Evolutionary conservation across 2,888 invertebrate species (phyloP).

Genomic region (Tetheella fluctuosa): DNA sequence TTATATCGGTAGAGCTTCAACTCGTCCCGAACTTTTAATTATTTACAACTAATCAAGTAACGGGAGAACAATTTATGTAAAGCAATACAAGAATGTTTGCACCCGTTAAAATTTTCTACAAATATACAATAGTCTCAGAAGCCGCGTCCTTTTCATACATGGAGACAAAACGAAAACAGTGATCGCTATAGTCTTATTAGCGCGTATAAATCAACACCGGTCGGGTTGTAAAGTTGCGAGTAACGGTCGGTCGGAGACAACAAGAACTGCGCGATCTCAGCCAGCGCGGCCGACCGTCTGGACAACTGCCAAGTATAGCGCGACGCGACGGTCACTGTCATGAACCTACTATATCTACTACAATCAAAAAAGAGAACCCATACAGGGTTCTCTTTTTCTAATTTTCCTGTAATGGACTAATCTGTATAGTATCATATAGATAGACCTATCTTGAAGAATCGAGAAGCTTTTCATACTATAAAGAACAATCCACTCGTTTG

Average conservation of each 20-base stretch:
- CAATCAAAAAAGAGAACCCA: too few relatives aligned
- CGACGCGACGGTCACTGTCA: constrained; percentile 1
- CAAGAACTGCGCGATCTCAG: constrained; percentile 15
- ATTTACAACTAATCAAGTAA: too few relatives aligned
- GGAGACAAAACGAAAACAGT: constrained; percentile 41
- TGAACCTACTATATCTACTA: background rate
- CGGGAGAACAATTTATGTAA: background rate
- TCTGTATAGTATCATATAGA: too few relatives aligned
- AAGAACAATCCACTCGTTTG: too few relatives aligned
- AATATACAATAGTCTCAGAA: background rate
- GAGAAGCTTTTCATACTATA: too few relatives aligned
- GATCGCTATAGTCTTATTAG: constrained; percentile 34
- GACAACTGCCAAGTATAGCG: background rate
- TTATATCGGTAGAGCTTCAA: background rate
- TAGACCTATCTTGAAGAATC: too few relatives aligned
- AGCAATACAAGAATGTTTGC: background rate
- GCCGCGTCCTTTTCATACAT: constrained; percentile 31
- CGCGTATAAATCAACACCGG: constrained; percentile 42
- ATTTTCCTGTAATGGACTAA: too few relatives aligned
- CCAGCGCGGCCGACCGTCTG: background rate
- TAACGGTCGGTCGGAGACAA: constrained; percentile 15
- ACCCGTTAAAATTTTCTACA: background rate
- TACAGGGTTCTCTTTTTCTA: too few relatives aligned
- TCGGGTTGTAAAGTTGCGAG: constrained; percentile 17
- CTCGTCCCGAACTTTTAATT: background rate